These are phyloP conservation scores for Germaria angustata DNA, from an alignment of 2,888 invertebrate genomes.

Conservation along the genomic window DNA sequence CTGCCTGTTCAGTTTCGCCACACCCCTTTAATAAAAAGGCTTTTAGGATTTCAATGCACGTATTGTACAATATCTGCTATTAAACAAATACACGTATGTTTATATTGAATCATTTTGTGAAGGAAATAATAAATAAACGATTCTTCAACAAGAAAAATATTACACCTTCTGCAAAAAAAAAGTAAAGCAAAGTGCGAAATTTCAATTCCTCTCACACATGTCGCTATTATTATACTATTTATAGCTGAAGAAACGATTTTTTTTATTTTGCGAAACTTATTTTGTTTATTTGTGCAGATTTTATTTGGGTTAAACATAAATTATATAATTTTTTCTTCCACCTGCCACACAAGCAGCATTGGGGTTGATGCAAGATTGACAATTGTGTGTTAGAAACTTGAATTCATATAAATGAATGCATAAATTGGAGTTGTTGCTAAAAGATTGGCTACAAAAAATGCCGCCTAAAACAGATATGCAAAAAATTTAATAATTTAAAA, in stretches of 20 bases:
- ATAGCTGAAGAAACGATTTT: constrained; percentile 5
- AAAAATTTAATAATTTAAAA: too few relatives aligned
- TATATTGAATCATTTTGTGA: background rate
- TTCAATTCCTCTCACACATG: constrained; percentile 5
- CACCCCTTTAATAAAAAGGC: background rate
- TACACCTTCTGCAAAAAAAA: background rate
- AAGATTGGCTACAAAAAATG: too few relatives aligned
- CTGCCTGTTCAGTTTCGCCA: background rate
- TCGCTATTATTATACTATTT: constrained; percentile 2
- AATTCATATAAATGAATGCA: background rate
- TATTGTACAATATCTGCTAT: background rate
- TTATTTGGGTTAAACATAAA: constrained; percentile 45
- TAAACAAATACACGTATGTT: constrained; percentile 30
- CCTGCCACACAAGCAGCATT: background rate
- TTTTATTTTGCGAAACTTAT: background rate
- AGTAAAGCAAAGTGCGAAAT: background rate
- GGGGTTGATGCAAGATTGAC: background rate
- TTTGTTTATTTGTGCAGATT: constrained; percentile 33
- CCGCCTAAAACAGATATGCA: too few relatives aligned
- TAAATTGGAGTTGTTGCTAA: too few relatives aligned
- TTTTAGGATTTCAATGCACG: constrained; percentile 13
- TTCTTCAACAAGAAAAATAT: background rate
- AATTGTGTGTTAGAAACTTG: background rate
- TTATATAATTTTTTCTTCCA: constrained; percentile 1
- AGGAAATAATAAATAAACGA: background rate